Base-by-base conservation (phyloP, 1,140 invertebrate genomes). In the Monomorium pharaonis region DNA sequence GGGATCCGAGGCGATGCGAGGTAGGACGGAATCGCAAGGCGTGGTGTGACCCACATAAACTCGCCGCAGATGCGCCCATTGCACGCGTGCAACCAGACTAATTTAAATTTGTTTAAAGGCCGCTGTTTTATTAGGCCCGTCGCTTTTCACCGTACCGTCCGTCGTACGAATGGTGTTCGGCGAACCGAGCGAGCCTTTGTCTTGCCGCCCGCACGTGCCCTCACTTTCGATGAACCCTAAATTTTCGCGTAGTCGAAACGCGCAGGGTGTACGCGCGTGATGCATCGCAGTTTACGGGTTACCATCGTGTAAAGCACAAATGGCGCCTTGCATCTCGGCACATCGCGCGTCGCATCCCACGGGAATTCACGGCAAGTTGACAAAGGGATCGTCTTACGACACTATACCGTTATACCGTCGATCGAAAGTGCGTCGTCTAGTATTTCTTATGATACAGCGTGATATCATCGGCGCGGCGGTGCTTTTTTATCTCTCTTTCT, bases 101-200 rank as follows among this genome's bases (percentile, higher is more conserved):
- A 92, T 92, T 92, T 88, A 85, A 92, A 92, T 92, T 87, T 86
- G 72, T 90, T 92, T 90, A 91, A 92, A 91, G 81, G 70, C 78
- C 74, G 87, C 74, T 47, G 81, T 90, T 90, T 91, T 85, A 91
- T 92, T 84, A 89, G n/a, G 30, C 67, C 33, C 54, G 21, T 58
- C 62, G 37, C 83, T 78, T 86, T 62, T 44, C 54, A 56, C 77
- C 47, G 84, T 44, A 85, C 65, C 63, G 54, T 77, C 56, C 42
- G 30, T 33, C n/a, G n/a, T 30, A 27, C 37, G n/a, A 67, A 9
- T 7, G 3, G 21, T 49, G 63, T 6, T 44, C 49, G 42, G 33
- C 49, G 78, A 72, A 58, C 51, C 51, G 78, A 58, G 16, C 24
- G 51, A 74, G 51, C 14, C 67, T 83, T 81, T 81, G 78, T 81